Base-by-base conservation (phyloP, 2,113 vertebrate species). In the Recurvirostra avosetta region DNA sequence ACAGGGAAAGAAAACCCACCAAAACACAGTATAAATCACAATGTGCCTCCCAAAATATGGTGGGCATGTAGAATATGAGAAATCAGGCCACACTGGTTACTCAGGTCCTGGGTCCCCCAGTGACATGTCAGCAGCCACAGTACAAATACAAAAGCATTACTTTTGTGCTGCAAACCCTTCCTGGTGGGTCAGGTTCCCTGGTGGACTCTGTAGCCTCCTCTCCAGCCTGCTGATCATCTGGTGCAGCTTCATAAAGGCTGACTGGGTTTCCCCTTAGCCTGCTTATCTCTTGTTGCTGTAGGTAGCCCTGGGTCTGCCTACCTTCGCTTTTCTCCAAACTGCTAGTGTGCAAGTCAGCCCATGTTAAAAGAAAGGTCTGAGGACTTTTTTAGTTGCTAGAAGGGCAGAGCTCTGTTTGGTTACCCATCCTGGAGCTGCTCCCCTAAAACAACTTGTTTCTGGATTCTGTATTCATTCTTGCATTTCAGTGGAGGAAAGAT, bases 61-160 rank as follows among this genome's bases (percentile, higher is more conserved):
- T 49, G 21, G 67, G 9, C 49, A 59, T 0, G 2, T 23, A 21
- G 41, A 86, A 14, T 22, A 7, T 32, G 30, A 63, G 62, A 67
- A 75, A 62, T 29, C 20, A 40, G 34, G 52, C 34, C n/a, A 50
- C 38, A 41, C 25, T 26, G 59, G 20, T 8, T 23, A 2, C 14
- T 58, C 47, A 40, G 30, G 7, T 43, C 82, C 62, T n/a, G 0
- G 0, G 32, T 77, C 19, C 14, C 36, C 8, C 3, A 5, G 0
- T 11, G 40, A 12, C 65, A 34, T 30, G 23, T 16, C 68, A 62
- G 58, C 62, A 47, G 19, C 30, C 25, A 7, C 0, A 2, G 27
- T 5, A 4, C 55, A 75, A 72, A 55, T 23, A 52, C 19, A 30
- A 8, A 55, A 50, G 7, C 0, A 0, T 77, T 26, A 9, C 5